phyloP scores from a whole-genome alignment of 2,888 invertebrate species.

The Pteria penguin region DNA sequence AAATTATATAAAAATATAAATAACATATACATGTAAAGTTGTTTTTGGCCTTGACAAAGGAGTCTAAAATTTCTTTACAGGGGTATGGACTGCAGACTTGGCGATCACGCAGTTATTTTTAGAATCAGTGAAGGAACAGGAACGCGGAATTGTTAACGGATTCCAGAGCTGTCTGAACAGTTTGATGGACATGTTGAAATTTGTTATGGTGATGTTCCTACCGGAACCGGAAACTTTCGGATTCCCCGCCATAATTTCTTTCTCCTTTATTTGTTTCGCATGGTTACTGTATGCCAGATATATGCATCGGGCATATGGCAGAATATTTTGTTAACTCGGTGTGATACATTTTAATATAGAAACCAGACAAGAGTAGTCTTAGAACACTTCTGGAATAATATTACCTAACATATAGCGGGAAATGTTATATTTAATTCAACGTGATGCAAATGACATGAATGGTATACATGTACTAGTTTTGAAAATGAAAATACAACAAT shows the following conservation, averaged over 20 bases:
- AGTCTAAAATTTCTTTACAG: too few relatives aligned
- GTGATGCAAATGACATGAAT: too few relatives aligned
- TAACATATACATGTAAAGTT: constrained; percentile 17
- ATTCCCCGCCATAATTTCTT: constrained; percentile 81
- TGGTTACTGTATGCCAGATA: constrained; percentile 71
- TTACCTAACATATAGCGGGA: too few relatives aligned
- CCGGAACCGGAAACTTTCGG: constrained; percentile 81
- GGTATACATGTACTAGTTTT: too few relatives aligned
- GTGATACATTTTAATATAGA: too few relatives aligned
- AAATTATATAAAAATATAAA: too few relatives aligned
- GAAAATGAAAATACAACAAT: too few relatives aligned
- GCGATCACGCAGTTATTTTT: constrained; percentile 82
- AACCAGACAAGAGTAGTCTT: too few relatives aligned
- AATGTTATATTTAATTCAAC: too few relatives aligned
- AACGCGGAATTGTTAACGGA: constrained; percentile 82
- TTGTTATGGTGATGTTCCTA: constrained; percentile 80
- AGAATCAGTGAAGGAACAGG: constrained; percentile 80
- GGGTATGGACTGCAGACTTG: constrained; percentile 82
- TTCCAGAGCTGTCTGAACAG: constrained; percentile 82
- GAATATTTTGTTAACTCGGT: too few relatives aligned
- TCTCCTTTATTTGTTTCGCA: constrained; percentile 71
- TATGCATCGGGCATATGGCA: too few relatives aligned
- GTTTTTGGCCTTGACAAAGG: not conserved
- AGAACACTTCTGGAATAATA: too few relatives aligned
- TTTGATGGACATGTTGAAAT: constrained; percentile 81